Conservation (phyloP, 2,888 invertebrate species). For the Mystacides longicornis region DNA sequence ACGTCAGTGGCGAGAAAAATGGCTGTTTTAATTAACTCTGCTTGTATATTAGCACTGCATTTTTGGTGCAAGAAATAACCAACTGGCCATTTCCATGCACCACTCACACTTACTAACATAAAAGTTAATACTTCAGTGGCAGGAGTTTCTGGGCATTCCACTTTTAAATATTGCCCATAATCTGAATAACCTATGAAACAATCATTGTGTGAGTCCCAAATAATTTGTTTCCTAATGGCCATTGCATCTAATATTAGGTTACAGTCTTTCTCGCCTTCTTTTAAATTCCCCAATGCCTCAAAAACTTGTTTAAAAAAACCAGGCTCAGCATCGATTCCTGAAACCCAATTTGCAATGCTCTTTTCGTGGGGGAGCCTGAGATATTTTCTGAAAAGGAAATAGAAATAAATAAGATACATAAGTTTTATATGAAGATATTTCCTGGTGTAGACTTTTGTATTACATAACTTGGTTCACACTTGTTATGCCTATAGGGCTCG, state of each 20-base stretch:
- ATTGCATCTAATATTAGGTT: not conserved
- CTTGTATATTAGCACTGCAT: not conserved
- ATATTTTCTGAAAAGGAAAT: no score
- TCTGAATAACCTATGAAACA: not conserved
- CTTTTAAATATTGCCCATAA: not conserved
- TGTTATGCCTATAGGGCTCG: no score
- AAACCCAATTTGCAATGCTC: no score
- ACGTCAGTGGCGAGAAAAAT: not conserved
- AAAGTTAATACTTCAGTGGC: not conserved
- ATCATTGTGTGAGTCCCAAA: not conserved
- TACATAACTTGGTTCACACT: no score
- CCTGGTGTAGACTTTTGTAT: no score
- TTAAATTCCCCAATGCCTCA: not conserved
- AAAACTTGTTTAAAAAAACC: slow-evolving; percentile 3
- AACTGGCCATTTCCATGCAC: not conserved
- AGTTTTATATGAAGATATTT: no score
- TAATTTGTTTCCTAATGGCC: slow-evolving; percentile 2
- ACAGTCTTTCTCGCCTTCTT: not conserved
- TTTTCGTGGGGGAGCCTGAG: no score
- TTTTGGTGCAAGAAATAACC: not conserved
- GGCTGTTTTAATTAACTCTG: not conserved
- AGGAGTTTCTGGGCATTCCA: slow-evolving; percentile 4
- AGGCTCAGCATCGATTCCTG: not conserved
- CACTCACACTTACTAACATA: not conserved
- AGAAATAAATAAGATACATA: no score